Conservation (phyloP, 2,888 invertebrate genomes). For the Limnephilus auricula region DNA sequence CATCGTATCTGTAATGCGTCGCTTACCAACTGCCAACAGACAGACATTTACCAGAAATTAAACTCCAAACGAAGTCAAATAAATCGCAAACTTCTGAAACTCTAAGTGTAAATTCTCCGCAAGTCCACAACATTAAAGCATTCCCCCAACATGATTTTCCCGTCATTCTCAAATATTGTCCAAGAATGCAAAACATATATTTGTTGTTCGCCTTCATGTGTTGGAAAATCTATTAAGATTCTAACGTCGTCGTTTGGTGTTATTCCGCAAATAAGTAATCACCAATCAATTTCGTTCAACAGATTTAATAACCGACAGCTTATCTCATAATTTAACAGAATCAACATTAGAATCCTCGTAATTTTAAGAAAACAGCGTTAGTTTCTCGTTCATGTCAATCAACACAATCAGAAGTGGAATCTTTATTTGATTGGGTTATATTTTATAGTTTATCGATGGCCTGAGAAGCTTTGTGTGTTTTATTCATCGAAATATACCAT, state of each 20-base stretch:
- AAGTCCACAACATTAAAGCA: background rate
- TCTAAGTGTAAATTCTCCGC: background rate
- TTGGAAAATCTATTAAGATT: background rate
- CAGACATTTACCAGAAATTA: background rate
- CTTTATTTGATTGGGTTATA: background rate
- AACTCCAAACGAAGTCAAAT: background rate
- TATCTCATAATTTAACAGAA: background rate
- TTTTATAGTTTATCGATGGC: background rate
- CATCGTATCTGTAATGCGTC: too few species aligned
- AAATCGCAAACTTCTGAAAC: background rate
- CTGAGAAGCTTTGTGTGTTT: background rate
- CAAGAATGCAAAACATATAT: background rate
- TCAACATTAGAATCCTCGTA: background rate
- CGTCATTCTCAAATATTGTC: background rate
- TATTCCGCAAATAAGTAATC: background rate
- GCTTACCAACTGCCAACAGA: too few species aligned
- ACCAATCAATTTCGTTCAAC: constrained; percentile 2
- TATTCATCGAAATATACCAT: background rate
- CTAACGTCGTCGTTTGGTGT: background rate
- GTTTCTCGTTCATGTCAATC: background rate
- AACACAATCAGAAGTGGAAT: background rate
- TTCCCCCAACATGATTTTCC: background rate
- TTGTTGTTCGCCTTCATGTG: background rate
- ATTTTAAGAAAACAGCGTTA: background rate
- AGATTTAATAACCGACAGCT: constrained; percentile 12